Percentiles rank a stretch among this genome's conserved stretches.
Conservation (phyloP, 2,113 vertebrate genomes). For the Syngnathus scovelli region DNA sequence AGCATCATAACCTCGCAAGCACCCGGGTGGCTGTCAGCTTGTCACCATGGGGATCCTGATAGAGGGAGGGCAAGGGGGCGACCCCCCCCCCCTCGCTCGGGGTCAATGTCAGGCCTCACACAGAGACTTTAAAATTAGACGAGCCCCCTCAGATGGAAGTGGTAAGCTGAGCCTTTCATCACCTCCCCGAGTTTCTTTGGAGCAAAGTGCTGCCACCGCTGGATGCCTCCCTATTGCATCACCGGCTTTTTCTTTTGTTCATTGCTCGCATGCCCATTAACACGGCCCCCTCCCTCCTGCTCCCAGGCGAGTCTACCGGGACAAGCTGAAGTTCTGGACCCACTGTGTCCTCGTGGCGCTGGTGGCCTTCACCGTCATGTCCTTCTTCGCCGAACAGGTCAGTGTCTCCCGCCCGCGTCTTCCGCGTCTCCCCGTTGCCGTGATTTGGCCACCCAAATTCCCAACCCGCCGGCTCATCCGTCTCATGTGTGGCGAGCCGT, state of each 20-base stretch:
- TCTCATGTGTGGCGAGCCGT: constrained; percentile 34
- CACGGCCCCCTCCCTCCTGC: neutral
- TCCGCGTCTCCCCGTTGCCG: constrained; percentile 18
- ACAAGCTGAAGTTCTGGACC: constrained; percentile 98
- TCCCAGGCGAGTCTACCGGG: constrained; percentile 86
- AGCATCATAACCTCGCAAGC: neutral
- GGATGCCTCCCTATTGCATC: constrained; percentile 21
- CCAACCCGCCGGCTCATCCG: neutral
- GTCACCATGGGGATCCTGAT: constrained; percentile 30
- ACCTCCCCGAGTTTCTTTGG: constrained; percentile 7
- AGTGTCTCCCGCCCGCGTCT: constrained; percentile 19
- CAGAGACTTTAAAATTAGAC: constrained; percentile 52
- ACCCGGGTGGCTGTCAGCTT: constrained; percentile 28
- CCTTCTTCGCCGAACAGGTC: constrained; percentile 98
- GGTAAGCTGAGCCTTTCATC: constrained; percentile 20
- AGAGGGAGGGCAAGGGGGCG: neutral
- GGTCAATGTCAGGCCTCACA: constrained; percentile 14
- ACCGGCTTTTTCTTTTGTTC: constrained; percentile 17
- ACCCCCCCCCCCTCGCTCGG: constrained; percentile 11
- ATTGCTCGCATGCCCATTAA: neutral
- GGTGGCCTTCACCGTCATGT: constrained; percentile 91
- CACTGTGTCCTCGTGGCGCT: constrained; percentile 90
- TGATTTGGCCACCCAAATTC: constrained; percentile 33
- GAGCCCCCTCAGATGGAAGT: constrained; percentile 35
- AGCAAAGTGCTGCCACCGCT: constrained; percentile 33